Evolutionary conservation across 1,140 invertebrate species (phyloP).

Genomic region (Zaprionus ghesquierei): DNA sequence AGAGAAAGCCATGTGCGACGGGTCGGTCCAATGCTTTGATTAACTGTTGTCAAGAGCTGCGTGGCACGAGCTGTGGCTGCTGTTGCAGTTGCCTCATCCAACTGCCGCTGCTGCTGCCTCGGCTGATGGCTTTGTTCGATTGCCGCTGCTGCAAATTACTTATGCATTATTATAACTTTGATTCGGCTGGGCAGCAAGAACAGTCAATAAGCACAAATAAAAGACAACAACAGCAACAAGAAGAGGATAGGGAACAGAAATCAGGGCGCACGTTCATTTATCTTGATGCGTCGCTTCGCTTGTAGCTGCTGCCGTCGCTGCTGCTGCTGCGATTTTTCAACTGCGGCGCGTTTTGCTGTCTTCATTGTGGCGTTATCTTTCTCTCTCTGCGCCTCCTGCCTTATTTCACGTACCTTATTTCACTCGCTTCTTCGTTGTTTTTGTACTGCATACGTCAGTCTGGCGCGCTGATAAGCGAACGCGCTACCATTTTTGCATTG

Average conservation of each 20-base stretch:
- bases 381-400: constrained; percentile 32
- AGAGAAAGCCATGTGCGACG: neutral
- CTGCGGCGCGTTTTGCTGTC: constrained; percentile 77
- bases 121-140: constrained; percentile 63
- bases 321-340: constrained; percentile 66
- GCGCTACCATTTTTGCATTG: constrained; percentile 75
- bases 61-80: constrained; percentile 60
- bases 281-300: constrained; percentile 59
- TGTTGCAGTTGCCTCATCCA: neutral
- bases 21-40: constrained; percentile 56
- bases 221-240: neutral
- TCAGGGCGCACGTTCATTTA: constrained; percentile 65
- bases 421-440: constrained; percentile 25
- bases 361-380: constrained; percentile 80
- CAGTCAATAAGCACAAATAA: constrained; percentile 14
- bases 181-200: constrained; percentile 48
- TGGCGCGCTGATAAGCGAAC: constrained; percentile 59
- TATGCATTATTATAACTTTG: constrained; percentile 79
- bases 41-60: constrained; percentile 63
- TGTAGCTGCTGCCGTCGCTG: constrained; percentile 14
- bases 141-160: constrained; percentile 71
- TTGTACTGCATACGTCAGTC: constrained; percentile 68
- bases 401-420: constrained; percentile 33
- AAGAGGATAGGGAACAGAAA: constrained; percentile 22
- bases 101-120: neutral